Base-by-base conservation (phyloP, 2,888 invertebrate genomes). In the Drosophila mimica region DNA sequence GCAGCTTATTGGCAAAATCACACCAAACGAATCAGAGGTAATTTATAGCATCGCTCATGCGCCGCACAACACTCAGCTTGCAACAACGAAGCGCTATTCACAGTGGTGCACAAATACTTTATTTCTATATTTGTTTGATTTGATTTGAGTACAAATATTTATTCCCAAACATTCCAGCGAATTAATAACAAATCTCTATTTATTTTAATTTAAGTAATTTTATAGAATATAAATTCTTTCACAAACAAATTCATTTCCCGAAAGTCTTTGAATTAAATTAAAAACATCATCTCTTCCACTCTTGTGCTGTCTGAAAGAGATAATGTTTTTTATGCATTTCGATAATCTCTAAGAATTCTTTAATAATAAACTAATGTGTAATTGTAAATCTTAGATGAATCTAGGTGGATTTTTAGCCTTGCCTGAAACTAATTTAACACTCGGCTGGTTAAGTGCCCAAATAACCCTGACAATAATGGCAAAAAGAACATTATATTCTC, bases 41-140 rank as follows among this genome's bases (percentile, higher is more conserved):
- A 82, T 82, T 81, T 78, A 78, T 82, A 65, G 83, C 88, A 73
- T 88, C 88, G 65, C 70, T 76, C 72, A 81, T 74, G 64, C 85
- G 72, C 73, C 81, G 60, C 64, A 53, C 67, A 43, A 20, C 20
- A 48, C 53, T 13, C 11, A 20, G n/a, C 31, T 9, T 25, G 25
- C 11, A 31, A 20, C 31, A 5, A 1, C 15, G 34, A 8, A 51
- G 25, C 56, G 49, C 48, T 20, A 20, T 6, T 20, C n/a, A 65
- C 54, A 60, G 67, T 66, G 63, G 63, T 34, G 34, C 17, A 38
- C 20, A 51, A 52, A 31, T 25, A 49, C 13, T 54, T 5, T 5
- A 28, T 20, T 25, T 20, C 25, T 38, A 6, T 15, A 3, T 4
- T 17, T 25, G 25, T 38, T 8, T 8, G 0, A 8, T 8, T 38